phyloP scores from a whole-genome alignment of 2,888 invertebrate species.

The Hydrotaea cyrtoneurina region DNA sequence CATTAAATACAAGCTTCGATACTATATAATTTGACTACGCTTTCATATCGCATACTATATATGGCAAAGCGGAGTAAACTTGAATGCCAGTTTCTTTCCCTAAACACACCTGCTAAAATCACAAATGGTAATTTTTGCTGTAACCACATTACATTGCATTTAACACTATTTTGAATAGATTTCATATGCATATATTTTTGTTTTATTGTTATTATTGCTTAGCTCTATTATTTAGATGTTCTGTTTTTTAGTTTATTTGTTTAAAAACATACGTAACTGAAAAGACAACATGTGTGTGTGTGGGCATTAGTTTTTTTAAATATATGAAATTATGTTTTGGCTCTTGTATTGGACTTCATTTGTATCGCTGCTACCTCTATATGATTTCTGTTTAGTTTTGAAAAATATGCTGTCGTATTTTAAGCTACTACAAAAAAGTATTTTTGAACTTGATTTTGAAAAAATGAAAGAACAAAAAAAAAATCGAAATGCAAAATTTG shows the following conservation, averaged over 20 bases:
- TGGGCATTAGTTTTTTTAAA: not conserved
- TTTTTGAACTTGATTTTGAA: conserved; percentile 47
- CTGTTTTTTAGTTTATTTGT: not conserved
- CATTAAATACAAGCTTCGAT: too few relatives aligned
- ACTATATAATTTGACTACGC: not conserved
- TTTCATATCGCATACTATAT: not conserved
- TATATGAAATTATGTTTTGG: not conserved
- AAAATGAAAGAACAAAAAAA: conserved; percentile 65
- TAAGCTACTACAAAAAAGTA: conserved; percentile 52
- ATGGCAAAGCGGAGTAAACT: too few relatives aligned
- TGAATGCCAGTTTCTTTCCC: not conserved
- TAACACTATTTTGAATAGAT: not conserved
- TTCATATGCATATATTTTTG: conserved; percentile 2
- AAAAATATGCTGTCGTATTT: conserved; percentile 32
- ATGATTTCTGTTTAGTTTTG: conserved; percentile 27
- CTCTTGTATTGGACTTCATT: not conserved
- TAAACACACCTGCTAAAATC: conserved; percentile 12
- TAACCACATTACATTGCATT: conserved; percentile 15
- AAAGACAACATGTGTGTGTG: not conserved
- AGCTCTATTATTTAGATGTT: not conserved
- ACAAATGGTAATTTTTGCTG: not conserved
- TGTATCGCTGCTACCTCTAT: conserved; percentile 11
- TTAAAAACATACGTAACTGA: not conserved
- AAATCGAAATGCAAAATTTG: conserved; percentile 69
- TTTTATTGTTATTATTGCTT: not conserved